Base-by-base conservation (phyloP, 2,113 vertebrate species). In the Irena cyanogastra region DNA sequence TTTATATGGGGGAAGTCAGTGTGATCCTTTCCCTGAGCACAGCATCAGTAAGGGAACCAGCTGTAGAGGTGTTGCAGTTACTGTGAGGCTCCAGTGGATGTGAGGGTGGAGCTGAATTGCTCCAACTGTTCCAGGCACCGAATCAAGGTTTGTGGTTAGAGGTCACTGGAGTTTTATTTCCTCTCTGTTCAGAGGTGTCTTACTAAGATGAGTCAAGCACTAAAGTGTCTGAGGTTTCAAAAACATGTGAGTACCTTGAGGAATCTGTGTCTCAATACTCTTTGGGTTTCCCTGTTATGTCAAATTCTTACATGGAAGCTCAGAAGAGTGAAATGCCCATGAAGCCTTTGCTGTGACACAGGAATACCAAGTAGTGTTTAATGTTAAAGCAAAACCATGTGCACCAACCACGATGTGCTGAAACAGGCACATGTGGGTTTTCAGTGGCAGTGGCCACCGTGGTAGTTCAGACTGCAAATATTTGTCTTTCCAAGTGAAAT, bases 311-410 rank as follows among this genome's bases (percentile, higher is more conserved):
- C 10, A 31, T 16, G n/a, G 23, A 3, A 28, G 22, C 61, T 80
- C 22, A 41, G 50, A 26, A 59, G 50, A 49, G 31, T 44, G 10
- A 16, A 54, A 15, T 17, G 30, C 68, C 52, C 21, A 3, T 10
- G 4, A 37, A 33, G 8, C 8, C 26, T 53, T 49, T 57, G 39
- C 54, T 76, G 3, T 35, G 44, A 2, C 31, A 4, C 12, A 65
- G 60, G 16, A 87, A 9, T 14, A 9, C 8, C 24, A 12, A 27
- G 45, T 7, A 20, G 24, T n/a, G 31, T 65, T 80, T 56, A 11
- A 23, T 27, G 4, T 35, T 27, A 26, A 49, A 82, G 65, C n/a
- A n/a, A 0, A 6, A 1, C 20, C 7, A 1, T 6, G 53, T 47
- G 30, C 49, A 35, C 24, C 24, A 49, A 2, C 23, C 60, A 23